Conservation (phyloP, 2,113 vertebrate genomes). For the Peromyscus leucopus region DNA sequence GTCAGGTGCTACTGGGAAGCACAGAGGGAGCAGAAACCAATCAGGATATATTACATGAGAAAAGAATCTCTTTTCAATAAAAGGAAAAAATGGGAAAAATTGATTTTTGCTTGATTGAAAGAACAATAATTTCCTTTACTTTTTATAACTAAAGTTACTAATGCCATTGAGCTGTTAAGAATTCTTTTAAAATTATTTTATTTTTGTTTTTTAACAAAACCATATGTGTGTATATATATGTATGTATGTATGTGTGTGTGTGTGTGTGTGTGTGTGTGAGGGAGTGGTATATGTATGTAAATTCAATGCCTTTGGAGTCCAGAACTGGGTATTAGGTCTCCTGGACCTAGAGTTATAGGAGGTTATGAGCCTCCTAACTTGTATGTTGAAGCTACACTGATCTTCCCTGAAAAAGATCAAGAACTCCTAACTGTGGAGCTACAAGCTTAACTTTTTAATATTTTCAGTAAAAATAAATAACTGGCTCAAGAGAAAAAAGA, state of each 20-base stretch:
- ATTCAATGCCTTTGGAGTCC: neutral
- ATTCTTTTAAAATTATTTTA: neutral
- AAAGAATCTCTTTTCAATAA: neutral
- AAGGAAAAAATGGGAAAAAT: neutral
- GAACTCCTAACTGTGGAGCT: neutral
- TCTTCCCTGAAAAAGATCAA: neutral
- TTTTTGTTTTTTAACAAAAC: neutral
- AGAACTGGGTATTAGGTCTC: neutral
- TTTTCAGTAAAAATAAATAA: slow-evolving; percentile 39
- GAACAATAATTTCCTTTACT: neutral
- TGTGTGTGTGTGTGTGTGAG: neutral
- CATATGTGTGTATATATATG: too few relatives aligned
- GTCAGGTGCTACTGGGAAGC: neutral
- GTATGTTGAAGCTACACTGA: neutral
- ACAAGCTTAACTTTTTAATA: neutral
- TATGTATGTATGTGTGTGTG: too few relatives aligned
- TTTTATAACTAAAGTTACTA: neutral
- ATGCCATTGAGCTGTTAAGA: too few relatives aligned
- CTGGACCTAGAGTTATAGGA: neutral
- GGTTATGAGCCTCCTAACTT: neutral
- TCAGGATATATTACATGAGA: neutral
- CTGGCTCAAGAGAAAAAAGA: neutral
- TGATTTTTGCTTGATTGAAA: neutral
- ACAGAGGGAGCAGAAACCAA: neutral
- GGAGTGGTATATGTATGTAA: neutral